phyloP scores from a whole-genome alignment of 1,140 invertebrate genomes.

The Brachionus calyciflorus region DNA sequence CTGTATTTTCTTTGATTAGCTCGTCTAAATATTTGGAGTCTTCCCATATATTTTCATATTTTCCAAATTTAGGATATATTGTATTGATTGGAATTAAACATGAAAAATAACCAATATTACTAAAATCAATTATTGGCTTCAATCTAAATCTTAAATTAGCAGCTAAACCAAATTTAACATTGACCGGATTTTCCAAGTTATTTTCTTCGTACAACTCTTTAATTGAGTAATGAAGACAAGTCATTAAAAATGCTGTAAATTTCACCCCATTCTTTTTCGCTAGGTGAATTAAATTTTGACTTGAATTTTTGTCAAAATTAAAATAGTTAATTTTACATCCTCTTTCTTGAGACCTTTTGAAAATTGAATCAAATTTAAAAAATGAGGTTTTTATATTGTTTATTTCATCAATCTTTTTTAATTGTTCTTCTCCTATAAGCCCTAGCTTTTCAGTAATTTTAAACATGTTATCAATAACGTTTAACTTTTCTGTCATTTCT shows the following conservation, averaged over 20 bases:
- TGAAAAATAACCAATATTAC: slow-evolving; percentile 13
- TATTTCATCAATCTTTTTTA: slow-evolving; percentile 29
- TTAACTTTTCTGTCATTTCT: slow-evolving; percentile 10
- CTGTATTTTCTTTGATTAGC: background rate
- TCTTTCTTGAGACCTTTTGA: background rate
- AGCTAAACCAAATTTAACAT: slow-evolving; percentile 35
- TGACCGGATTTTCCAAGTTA: background rate
- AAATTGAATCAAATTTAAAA: slow-evolving; percentile 3
- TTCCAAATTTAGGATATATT: slow-evolving; percentile 34
- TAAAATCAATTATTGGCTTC: slow-evolving; percentile 20
- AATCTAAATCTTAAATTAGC: slow-evolving; percentile 36
- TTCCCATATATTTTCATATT: background rate
- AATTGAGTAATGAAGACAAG: slow-evolving; percentile 26
- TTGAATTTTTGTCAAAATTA: background rate
- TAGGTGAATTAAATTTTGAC: background rate
- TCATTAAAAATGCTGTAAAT: slow-evolving; percentile 36
- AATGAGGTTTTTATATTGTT: background rate
- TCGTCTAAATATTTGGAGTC: slow-evolving; percentile 31
- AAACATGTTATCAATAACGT: slow-evolving; percentile 7
- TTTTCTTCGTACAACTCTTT: slow-evolving; percentile 23
- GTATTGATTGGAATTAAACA: slow-evolving; percentile 21
- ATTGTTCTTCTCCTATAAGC: background rate
- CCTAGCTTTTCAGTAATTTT: background rate
- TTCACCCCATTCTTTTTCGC: background rate
- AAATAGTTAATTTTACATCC: slow-evolving; percentile 31